These are phyloP conservation scores for Albula goreensis DNA, from an alignment of 2,113 vertebrate species.

Conservation along the genomic window DNA sequence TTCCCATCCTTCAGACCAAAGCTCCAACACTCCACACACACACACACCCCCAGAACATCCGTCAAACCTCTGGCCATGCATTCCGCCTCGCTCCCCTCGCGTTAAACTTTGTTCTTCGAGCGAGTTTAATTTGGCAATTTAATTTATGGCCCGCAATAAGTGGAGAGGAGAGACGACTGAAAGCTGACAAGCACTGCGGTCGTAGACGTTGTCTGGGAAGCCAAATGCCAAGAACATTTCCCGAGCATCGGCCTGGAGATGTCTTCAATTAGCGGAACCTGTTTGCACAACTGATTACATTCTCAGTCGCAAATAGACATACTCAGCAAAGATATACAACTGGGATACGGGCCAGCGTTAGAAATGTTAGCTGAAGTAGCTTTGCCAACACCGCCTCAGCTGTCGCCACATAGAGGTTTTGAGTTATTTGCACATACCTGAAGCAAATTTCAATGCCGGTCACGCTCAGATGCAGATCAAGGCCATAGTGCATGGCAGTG, in stretches of 20 bases:
- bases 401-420: neutral
- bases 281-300: conserved; percentile 1
- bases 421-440: neutral
- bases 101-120: neutral
- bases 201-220: neutral
- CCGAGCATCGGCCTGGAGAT: conserved; percentile 14
- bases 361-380: neutral
- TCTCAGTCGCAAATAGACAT: conserved; percentile 15
- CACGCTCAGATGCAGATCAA: neutral
- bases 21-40: too few relatives aligned
- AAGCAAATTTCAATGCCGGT: neutral
- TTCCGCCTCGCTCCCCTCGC: neutral
- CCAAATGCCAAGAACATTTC: conserved; percentile 9
- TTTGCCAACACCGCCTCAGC: neutral
- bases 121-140: neutral
- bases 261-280: conserved; percentile 26
- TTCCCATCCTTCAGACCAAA: too few relatives aligned
- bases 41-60: neutral
- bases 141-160: neutral
- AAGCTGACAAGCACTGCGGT: neutral
- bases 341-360: neutral
- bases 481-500: too few relatives aligned
- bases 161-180: neutral
- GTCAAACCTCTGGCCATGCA: neutral
- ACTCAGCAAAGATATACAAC: neutral